Base-by-base conservation (phyloP, 2,113 vertebrate genomes). In the Stercorarius parasiticus region DNA sequence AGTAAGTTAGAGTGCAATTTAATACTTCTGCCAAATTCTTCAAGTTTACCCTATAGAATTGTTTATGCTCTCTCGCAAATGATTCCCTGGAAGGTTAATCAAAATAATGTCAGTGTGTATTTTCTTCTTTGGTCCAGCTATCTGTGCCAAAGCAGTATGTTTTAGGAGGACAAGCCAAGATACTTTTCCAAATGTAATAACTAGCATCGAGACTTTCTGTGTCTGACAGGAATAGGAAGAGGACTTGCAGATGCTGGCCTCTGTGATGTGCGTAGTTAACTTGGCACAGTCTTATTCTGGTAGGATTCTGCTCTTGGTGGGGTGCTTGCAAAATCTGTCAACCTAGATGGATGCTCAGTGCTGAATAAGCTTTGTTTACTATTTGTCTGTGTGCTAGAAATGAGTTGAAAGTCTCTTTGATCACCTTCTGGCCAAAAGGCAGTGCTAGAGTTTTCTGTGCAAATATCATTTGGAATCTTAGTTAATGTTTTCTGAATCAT, bases 311-410 rank as follows among this genome's bases (percentile, higher is more conserved):
- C 45, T 90, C 81, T 66, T 59, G n/a, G 84, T 73, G 61, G 38
- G 23, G 77, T 65, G 77, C 40, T 87, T 91, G 58, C 47, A 89
- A 87, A 92, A 64, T 76, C 36, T 76, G 36, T 49, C 86, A 82
- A 32, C 40, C 30, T 42, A 80, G 66, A 43, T 5, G 6, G 34
- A 86, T 84, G 49, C 20, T 92, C 2, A 9, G 15, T 88, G 83
- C 61, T 93, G 58, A 91, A 76, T 87, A 91, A 97, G 62, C 70
- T 93, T 94, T 95, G 65, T 86, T 97, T 96, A 86, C 34, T 92
- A 18, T 89, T 71, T 72, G 49, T 76, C 45, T 76, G 36, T 42
- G 19, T 58, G 52, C 49, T 70, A 82, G 77, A 82, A 94, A 50
- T 12, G 2, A 89, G 18, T 84, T 1, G 1, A 92, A 93, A 82